Base-by-base conservation (phyloP, 2,113 vertebrate species). In the Mormyrus lacerda region DNA sequence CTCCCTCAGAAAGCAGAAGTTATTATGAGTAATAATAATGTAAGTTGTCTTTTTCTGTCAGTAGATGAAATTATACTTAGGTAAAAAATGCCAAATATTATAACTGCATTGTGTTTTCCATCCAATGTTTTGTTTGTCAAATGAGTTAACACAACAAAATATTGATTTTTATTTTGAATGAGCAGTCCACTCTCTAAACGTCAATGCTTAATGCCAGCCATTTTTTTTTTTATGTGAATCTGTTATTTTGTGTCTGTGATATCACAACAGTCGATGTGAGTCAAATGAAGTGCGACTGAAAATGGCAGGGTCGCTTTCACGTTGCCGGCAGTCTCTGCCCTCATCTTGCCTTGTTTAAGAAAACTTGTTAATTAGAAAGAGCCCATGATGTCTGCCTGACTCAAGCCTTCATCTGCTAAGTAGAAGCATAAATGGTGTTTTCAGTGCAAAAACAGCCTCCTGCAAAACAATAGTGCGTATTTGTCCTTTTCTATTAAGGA, bases 221-320 rank as follows among this genome's bases (percentile, higher is more conserved):
- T 35, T 50, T 51, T 48, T n/a, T n/a, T 27, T 31, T n/a, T 4
- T 11, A 86, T 27, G n/a, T 31, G 48, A 51, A 51, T 31, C 48
- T 44, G 85, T 24, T 48, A 86, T 53, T 86, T 48, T 13, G 24
- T 8, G 10, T 85, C 85, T 86, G 95, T 94, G 94, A 93, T 95
- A 95, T 95, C 95, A 96, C 95, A 95, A 95, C 93, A 96, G 96
- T 96, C 97, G 97, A 97, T 96, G 96, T 84, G 95, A 98, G 97
- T 96, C 96, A 97, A 97, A 95, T 96, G 95, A 95, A 95, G 96
- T 96, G 97, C 98, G 98, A 98, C 97, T 96, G 96, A 98, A 95
- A 96, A 95, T 97, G 97, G 97, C 98, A 98, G 94, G 97, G 97
- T 98, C 97, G 98, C 98, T 98, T 99, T 96, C 95, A 94, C 95